Evolutionary conservation across 1,140 invertebrate species (phyloP).

Genomic region (Coelopa frigida): DNA sequence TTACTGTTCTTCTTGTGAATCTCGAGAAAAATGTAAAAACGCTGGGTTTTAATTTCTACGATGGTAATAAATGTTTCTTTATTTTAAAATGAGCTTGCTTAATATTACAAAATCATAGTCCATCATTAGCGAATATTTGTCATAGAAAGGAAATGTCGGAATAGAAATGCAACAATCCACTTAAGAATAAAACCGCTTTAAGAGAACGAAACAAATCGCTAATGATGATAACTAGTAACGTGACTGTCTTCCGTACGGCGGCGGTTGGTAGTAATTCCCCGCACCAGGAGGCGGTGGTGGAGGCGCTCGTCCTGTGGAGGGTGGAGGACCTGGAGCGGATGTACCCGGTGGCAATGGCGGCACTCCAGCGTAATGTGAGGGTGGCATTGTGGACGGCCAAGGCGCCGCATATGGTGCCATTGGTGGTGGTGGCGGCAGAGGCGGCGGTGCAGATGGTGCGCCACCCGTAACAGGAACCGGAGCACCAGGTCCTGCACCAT

Average conservation of each 20-base stretch:
- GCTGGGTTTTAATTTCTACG: too few species aligned
- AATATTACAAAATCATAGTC: slow-evolving; percentile 8
- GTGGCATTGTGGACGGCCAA: neutral
- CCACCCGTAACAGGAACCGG: slow-evolving; percentile 25
- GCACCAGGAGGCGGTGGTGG: slow-evolving; percentile 5
- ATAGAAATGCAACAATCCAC: too few species aligned
- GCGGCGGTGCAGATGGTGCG: slow-evolving; percentile 26
- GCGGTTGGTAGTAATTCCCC: slow-evolving; percentile 5
- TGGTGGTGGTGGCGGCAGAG: slow-evolving; percentile 12
- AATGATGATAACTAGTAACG: neutral
- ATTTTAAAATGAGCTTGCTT: neutral
- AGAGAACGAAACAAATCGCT: neutral
- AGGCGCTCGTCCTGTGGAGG: neutral
- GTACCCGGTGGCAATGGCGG: slow-evolving; percentile 9
- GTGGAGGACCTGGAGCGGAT: neutral
- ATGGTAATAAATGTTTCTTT: neutral
- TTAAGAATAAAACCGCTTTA: neutral
- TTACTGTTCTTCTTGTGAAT: too few species aligned
- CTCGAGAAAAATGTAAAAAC: too few species aligned
- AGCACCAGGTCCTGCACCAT: slow-evolving; percentile 15
- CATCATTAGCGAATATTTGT: too few species aligned
- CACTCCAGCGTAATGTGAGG: slow-evolving; percentile 3
- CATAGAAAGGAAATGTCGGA: too few species aligned
- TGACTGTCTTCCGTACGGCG: slow-evolving; percentile 4
- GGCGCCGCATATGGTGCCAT: neutral